Percentiles rank a stretch among this genome's conserved stretches.
Conservation (phyloP, 2,797 vertebrate genomes). For the Acanthurus tractus region DNA sequence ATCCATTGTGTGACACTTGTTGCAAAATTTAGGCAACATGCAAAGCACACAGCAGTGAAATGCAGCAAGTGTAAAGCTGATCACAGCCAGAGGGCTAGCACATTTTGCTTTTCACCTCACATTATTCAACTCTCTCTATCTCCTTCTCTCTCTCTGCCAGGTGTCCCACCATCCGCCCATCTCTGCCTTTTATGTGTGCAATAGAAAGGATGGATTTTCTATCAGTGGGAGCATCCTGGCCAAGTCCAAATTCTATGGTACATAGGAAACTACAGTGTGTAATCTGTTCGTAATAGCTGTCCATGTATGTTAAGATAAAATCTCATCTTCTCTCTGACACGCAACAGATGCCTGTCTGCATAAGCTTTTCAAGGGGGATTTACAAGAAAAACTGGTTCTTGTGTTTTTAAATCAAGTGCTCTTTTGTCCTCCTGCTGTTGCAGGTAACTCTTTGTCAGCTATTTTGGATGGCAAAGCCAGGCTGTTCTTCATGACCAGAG, state of each 20-base stretch:
- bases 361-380: not conserved
- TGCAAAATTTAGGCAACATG: not conserved
- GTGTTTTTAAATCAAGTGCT: not conserved
- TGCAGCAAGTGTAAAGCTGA: conserved; percentile 27
- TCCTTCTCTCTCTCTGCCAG: conserved; percentile 75
- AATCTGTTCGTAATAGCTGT: not conserved
- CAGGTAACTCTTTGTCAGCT: conserved; percentile 96
- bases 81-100: not conserved
- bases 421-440: conserved; percentile 32
- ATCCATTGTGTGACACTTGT: conserved; percentile 7
- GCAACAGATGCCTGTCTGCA: not conserved
- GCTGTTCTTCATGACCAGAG: conserved; percentile 89
- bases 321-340: too few species aligned
- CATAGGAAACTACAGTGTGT: not conserved
- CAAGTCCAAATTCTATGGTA: conserved; percentile 97
- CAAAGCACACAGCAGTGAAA: not conserved
- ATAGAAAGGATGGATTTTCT: conserved; percentile 95
- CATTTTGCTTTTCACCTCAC: conserved; percentile 10
- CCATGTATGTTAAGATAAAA: not conserved
- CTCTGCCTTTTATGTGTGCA: conserved; percentile 96
- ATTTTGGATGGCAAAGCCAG: conserved; percentile 95
- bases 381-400: not conserved
- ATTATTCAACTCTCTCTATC: conserved; percentile 14
- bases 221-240: conserved; percentile 95
- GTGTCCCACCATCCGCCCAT: conserved; percentile 97